Base-by-base conservation (phyloP, 2,113 vertebrate species). In the Zingel zingel region DNA sequence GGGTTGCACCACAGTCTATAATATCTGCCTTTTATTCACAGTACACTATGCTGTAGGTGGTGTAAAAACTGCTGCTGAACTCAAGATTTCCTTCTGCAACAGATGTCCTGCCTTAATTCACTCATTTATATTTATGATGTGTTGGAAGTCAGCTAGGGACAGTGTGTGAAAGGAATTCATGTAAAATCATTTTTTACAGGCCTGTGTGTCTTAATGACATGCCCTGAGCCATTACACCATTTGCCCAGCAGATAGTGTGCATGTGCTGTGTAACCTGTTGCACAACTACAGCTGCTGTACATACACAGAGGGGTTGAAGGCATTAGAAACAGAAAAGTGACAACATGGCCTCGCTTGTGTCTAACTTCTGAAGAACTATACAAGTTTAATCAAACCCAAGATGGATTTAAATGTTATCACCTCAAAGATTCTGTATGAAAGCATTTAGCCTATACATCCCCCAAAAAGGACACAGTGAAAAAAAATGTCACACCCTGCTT, bases 181-280 rank as follows among this genome's bases (percentile, higher is more conserved):
- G 30, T 64, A 9, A 58, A 85, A 71, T 63, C 30, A 51, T 23
- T 65, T n/a, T n/a, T 43, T 14, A 21, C 8, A 3, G 25, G 21
- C 50, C 25, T 50, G 19, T 30, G 45, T 62, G 9, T 69, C 11
- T 73, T 19, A 21, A 19, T 72, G 62, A 51, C 39, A 74, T 39
- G 51, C 23, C 61, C 23, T 27, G 36, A 75, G 67, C 73, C 63
- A 33, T 81, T 81, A n/a, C 84, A 83, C 14, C 3, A 1, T 73
- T 68, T 64, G 65, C 45, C 86, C 86, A 88, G 80, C 82, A 89
- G 91, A 72, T 72, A 63, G 90, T 50, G 80, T 65, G 23, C 47
- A 25, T 74, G 81, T 70, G 61, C 68, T 59, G 1, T 51, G n/a
- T 36, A 48, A 86, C 50, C 36, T 85, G 39, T 71, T 64, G 63